A percentile compares a stretch with the other conserved stretches of the same genome.
These are phyloP conservation scores for Leptobrachium leishanense DNA, from an alignment of 2,113 vertebrate species.

Conservation along the genomic window DNA sequence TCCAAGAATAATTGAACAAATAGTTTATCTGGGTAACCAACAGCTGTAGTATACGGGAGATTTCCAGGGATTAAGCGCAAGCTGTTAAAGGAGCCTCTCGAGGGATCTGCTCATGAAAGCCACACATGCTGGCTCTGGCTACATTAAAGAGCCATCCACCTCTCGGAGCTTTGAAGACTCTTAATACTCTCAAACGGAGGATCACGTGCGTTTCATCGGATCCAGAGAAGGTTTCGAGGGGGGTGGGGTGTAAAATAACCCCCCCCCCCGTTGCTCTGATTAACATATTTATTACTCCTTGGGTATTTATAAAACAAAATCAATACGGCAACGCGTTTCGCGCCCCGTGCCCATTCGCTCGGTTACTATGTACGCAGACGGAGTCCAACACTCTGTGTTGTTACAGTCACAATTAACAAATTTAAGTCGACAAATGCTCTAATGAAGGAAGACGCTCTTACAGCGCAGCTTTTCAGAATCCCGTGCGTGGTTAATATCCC, in stretches of 20 bases:
- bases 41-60: constrained; percentile 75
- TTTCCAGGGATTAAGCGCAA: constrained; percentile 73
- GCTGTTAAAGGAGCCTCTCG: constrained; percentile 72
- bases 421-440: background rate
- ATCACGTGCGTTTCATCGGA: background rate
- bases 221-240: background rate
- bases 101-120: constrained; percentile 54
- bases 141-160: constrained; percentile 31
- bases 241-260: background rate
- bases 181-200: constrained; percentile 47
- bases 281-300: background rate
- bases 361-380: background rate
- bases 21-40: constrained; percentile 70
- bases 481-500: no score
- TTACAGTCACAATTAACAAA: background rate
- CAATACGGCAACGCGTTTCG: background rate
- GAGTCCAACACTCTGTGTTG: background rate
- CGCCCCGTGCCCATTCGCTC: background rate
- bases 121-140: constrained; percentile 14
- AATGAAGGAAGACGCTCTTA: background rate
- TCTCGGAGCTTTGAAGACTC: constrained; percentile 31
- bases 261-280: background rate
- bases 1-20: constrained; percentile 77
- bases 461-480: no score
- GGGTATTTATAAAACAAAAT: background rate